Evolutionary conservation across 2,113 vertebrate genomes (phyloP).

Genomic region (Brachyistius frenatus): DNA sequence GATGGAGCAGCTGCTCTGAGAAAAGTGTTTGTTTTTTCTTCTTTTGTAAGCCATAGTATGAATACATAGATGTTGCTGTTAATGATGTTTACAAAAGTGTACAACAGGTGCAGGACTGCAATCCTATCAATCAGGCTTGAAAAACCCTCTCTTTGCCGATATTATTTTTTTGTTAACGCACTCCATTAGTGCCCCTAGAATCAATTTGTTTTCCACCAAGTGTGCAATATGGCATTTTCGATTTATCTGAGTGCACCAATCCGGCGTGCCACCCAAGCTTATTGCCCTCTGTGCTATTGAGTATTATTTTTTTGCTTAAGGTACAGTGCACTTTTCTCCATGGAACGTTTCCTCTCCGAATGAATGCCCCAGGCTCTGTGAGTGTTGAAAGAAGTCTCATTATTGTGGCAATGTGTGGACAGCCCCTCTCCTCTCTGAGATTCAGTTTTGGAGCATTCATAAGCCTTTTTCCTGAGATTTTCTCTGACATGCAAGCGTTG

Average conservation of each 20-base stretch:
- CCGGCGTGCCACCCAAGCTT: slow-evolving; percentile 44
- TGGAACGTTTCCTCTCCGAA: slow-evolving; percentile 74
- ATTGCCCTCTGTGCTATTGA: slow-evolving; percentile 65
- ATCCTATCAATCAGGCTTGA: slow-evolving; percentile 51
- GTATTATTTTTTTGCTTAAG: slow-evolving; percentile 68
- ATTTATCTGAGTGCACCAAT: slow-evolving; percentile 59
- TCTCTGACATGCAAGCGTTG: slow-evolving; percentile 75
- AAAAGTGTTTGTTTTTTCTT: slow-evolving; percentile 12
- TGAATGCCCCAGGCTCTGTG: slow-evolving; percentile 77
- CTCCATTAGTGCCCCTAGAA: slow-evolving; percentile 54
- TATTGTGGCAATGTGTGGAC: slow-evolving; percentile 72
- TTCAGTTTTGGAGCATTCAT: slow-evolving; percentile 72
- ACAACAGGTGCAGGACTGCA: slow-evolving; percentile 53
- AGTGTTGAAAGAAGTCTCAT: slow-evolving; percentile 81
- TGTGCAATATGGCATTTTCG: slow-evolving; percentile 46
- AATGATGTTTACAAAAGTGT: slow-evolving; percentile 28
- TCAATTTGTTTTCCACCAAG: slow-evolving; percentile 52
- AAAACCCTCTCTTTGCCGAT: slow-evolving; percentile 28
- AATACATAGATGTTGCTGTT: slow-evolving; percentile 40
- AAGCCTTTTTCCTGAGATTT: slow-evolving; percentile 76
- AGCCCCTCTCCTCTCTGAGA: slow-evolving; percentile 65
- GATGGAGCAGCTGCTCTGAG: slow-evolving; percentile 41
- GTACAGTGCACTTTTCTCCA: slow-evolving; percentile 76
- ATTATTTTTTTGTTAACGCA: slow-evolving; percentile 40
- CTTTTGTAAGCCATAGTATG: slow-evolving; percentile 23